Evolutionary conservation across 1,140 invertebrate species (phyloP).

Genomic region (Oscheius sp.): DNA sequence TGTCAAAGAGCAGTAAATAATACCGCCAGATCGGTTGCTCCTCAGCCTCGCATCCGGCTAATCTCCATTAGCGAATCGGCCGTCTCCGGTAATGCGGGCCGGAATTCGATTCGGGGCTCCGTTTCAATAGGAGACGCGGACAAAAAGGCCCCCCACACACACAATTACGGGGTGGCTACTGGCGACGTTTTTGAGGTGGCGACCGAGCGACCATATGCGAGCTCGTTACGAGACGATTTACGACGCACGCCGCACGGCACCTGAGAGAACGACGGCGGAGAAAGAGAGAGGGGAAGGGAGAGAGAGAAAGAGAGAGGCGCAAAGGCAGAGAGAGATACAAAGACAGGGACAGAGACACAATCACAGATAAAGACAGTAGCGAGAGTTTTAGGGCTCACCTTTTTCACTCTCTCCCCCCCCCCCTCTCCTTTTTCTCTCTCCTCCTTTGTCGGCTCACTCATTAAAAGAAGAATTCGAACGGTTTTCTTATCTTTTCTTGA

Average conservation of each 20-base stretch:
- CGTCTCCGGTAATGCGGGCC: neutral
- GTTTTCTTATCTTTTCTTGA: neutral
- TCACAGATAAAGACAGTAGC: too few relatives aligned
- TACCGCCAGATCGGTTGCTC: too few relatives aligned
- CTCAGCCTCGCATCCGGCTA: neutral
- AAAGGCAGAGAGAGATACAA: too few relatives aligned
- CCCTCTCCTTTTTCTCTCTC: too few relatives aligned
- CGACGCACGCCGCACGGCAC: neutral
- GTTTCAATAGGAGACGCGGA: conserved; percentile 4
- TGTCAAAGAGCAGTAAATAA: too few relatives aligned
- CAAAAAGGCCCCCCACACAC: conserved; percentile 1
- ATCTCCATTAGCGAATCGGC: neutral
- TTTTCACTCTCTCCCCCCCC: neutral
- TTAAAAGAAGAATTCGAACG: neutral
- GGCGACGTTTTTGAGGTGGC: too few relatives aligned
- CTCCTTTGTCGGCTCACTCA: neutral
- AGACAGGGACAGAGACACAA: neutral
- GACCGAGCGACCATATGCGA: neutral
- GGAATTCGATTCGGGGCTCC: conserved; percentile 5
- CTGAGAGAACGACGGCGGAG: neutral
- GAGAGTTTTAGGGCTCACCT: too few relatives aligned
- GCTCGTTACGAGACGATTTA: neutral
- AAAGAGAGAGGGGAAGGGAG: neutral
- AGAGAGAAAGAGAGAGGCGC: neutral
- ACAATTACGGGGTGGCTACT: conserved; percentile 3